Conservation (phyloP, 2,888 invertebrate genomes). For the Stegana nigrithorax region DNA sequence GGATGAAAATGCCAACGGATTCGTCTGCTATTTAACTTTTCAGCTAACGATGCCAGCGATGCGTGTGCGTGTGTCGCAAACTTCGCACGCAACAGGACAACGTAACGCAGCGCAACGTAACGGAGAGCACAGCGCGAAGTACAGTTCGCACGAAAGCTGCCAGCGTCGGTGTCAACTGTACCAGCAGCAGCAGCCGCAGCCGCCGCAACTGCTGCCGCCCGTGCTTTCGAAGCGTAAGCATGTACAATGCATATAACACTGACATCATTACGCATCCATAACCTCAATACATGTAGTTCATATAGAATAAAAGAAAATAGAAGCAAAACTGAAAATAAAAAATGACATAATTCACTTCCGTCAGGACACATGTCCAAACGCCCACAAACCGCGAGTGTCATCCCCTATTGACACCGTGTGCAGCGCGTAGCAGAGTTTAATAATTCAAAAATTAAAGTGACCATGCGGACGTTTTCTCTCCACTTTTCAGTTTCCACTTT, state of each 20-base stretch:
- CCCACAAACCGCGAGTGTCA: conserved; percentile 21
- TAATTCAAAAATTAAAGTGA: conserved; percentile 67
- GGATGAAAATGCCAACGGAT: not conserved
- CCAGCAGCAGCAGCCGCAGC: conserved; percentile 1
- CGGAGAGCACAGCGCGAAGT: conserved; percentile 43
- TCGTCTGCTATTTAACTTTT: conserved; percentile 13
- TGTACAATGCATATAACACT: conserved; percentile 19
- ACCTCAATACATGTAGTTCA: conserved; percentile 46
- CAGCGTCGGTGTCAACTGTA: not conserved
- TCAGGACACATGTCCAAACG: conserved; percentile 8
- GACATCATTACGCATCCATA: conserved; percentile 56
- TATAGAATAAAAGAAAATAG: too few species aligned
- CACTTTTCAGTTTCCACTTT: conserved; percentile 38
- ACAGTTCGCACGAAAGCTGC: conserved; percentile 47
- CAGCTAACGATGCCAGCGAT: conserved; percentile 47
- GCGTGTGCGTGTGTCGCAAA: conserved; percentile 43
- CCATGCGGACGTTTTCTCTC: conserved; percentile 66
- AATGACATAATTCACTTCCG: conserved; percentile 65
- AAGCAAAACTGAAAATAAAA: too few species aligned
- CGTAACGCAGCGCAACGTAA: not conserved
- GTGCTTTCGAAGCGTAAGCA: too few species aligned
- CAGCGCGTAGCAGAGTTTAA: too few species aligned
- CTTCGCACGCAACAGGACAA: conserved; percentile 46
- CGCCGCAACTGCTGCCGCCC: too few species aligned
- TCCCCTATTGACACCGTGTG: conserved; percentile 42